Percentiles rank a stretch among this genome's conserved stretches.
These are phyloP conservation scores for Schrankia costaestrigalis DNA, from an alignment of 2,888 invertebrate genomes.

Conservation along the genomic window DNA sequence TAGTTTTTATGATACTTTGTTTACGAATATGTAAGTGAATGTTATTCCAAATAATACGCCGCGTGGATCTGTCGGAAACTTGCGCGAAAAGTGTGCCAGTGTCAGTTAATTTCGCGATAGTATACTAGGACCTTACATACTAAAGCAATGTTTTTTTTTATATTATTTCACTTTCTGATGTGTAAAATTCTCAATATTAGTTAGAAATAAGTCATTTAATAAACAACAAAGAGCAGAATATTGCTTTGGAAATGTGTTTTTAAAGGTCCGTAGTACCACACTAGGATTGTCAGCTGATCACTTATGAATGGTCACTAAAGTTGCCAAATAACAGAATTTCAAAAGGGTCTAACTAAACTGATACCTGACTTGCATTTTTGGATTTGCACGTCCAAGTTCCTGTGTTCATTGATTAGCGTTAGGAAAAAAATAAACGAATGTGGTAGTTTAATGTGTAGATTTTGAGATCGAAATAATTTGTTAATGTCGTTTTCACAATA, in stretches of 20 bases:
- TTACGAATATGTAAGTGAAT: constrained; percentile 20
- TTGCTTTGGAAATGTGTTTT: too few species aligned
- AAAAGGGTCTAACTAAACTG: constrained; percentile 13
- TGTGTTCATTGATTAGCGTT: constrained; percentile 69
- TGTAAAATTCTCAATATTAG: too few species aligned
- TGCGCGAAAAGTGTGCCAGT: too few species aligned
- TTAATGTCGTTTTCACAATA: constrained; percentile 40
- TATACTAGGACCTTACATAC: too few species aligned
- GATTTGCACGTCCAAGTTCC: constrained; percentile 59
- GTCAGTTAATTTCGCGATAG: too few species aligned
- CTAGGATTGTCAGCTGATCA: too few species aligned
- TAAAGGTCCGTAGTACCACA: too few species aligned
- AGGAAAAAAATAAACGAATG: constrained; percentile 41
- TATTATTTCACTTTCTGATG: too few species aligned
- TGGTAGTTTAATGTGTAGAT: constrained; percentile 36
- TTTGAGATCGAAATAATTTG: constrained; percentile 38
- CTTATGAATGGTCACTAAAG: constrained; percentile 7
- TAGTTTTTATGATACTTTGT: constrained; percentile 9
- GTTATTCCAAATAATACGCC: constrained; percentile 3
- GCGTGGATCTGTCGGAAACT: too few species aligned
- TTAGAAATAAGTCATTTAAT: too few species aligned
- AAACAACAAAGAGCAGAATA: too few species aligned
- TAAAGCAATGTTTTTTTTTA: too few species aligned
- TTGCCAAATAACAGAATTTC: constrained; percentile 27
- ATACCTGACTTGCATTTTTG: constrained; percentile 53